Percentiles rank a stretch among this genome's conserved stretches.
These are phyloP conservation scores for Mesocricetus auratus DNA, from an alignment of 2,113 vertebrate genomes.

Conservation along the genomic window DNA sequence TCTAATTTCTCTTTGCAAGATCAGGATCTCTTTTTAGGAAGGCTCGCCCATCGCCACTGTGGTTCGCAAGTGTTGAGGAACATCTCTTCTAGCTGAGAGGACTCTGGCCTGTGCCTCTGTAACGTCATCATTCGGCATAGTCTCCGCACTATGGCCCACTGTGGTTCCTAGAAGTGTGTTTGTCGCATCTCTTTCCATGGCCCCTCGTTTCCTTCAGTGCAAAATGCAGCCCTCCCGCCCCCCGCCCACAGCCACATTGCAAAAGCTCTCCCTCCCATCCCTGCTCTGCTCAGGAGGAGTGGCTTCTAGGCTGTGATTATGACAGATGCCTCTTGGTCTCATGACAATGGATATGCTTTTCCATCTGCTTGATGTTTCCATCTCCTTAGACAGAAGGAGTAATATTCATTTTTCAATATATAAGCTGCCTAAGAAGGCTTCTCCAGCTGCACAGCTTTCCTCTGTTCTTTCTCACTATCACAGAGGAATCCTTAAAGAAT, in stretches of 20 bases:
- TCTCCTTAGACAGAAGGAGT: background rate
- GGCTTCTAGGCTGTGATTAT: background rate
- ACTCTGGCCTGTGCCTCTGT: background rate
- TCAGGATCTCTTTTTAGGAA: background rate
- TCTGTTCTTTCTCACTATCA: background rate
- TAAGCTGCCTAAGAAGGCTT: background rate
- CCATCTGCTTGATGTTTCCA: background rate
- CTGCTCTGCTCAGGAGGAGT: background rate
- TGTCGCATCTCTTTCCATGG: background rate
- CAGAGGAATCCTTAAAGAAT: background rate
- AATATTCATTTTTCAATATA: background rate
- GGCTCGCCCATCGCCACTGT: background rate
- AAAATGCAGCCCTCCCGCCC: background rate
- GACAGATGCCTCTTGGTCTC: background rate
- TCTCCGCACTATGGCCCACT: background rate
- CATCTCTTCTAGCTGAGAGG: background rate
- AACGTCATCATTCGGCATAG: background rate
- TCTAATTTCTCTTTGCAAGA: background rate
- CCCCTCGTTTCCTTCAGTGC: background rate
- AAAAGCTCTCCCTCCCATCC: background rate
- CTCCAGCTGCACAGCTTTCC: background rate
- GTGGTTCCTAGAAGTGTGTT: background rate
- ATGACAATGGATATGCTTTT: background rate
- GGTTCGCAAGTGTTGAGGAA: background rate
- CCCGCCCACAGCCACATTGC: too few species aligned